These are phyloP conservation scores for Tinamus major DNA, from an alignment of 2,797 vertebrate genomes.

Conservation along the genomic window DNA sequence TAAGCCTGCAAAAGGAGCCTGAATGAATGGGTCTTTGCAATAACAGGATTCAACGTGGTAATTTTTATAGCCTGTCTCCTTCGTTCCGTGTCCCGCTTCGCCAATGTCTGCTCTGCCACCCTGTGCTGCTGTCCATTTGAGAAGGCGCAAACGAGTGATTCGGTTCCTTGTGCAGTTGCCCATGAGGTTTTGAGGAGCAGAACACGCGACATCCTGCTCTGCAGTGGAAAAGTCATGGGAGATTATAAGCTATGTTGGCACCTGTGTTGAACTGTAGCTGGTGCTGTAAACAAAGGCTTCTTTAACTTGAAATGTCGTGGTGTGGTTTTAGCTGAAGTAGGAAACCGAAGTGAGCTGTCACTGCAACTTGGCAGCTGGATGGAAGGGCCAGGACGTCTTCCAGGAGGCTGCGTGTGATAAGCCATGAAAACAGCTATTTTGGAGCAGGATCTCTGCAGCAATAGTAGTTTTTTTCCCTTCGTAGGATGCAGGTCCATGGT, in stretches of 20 bases:
- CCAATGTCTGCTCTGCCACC: neutral
- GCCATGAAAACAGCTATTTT: rapidly evolving
- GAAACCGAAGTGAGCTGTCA: neutral
- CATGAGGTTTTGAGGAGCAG: neutral
- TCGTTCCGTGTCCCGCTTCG: neutral
- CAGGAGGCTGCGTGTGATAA: neutral
- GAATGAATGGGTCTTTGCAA: neutral
- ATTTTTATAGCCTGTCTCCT: neutral
- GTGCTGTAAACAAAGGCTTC: neutral
- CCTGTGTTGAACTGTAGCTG: neutral
- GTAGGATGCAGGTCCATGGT: neutral
- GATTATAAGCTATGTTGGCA: neutral
- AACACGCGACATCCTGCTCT: neutral
- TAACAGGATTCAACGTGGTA: neutral
- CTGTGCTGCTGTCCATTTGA: neutral
- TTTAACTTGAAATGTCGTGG: neutral
- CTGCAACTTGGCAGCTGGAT: neutral
- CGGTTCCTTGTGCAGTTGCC: neutral
- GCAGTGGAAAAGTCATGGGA: neutral
- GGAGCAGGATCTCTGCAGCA: neutral
- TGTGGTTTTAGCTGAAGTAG: neutral
- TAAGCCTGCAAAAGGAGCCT: neutral
- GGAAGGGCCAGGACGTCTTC: neutral
- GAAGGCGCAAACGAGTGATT: neutral
- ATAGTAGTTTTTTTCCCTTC: neutral